Base-by-base conservation (phyloP, 2,113 vertebrate genomes). In the Archilochus colubris region DNA sequence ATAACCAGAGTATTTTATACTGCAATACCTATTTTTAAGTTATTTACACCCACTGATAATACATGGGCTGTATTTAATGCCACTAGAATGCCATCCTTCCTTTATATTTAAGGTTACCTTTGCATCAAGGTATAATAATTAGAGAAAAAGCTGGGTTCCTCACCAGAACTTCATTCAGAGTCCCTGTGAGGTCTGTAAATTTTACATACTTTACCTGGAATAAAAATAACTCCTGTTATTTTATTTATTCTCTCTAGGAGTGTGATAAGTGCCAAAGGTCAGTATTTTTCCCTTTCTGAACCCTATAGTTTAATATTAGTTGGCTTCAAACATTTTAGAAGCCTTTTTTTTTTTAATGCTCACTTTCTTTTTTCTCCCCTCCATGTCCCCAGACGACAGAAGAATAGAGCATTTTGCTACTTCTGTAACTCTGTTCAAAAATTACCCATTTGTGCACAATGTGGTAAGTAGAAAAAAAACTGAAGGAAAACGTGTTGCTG, bases 241-340 rank as follows among this genome's bases (percentile, higher is more conserved):
- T 91, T 43, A 33, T 76, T 93, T 95, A 80, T 94, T 79, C 97
- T 94, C 97, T 97, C 75, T 89, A 99, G 99, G 99, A 99, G 74
- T 99, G 99, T 97, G 99, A 99, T 94, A 99, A 99, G 94, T 99
- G 99, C 93, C 98, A 99, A 96, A 99, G 99, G 99, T 99, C 97
- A 98, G 95, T 92, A 38, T 74, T 86, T 76, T 89, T 86, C 62
- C 16, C 24, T 38, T 95, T 91, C 87, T 88, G 44, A 92, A 48
- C 24, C 15, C 48, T 54, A 7, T 36, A 53, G 31, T 48, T 95
- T 73, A 73, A 51, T 82, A 66, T 90, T 63, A 81, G 36, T 53
- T 79, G 20, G 13, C 44, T 88, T 77, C 38, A 84, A 24, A 31
- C 12, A 38, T 80, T 75, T 79, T 61, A 59, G 40, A 48, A 55